Base-by-base conservation (phyloP, 2,113 vertebrate genomes). In the Eubucco bourcierii region DNA sequence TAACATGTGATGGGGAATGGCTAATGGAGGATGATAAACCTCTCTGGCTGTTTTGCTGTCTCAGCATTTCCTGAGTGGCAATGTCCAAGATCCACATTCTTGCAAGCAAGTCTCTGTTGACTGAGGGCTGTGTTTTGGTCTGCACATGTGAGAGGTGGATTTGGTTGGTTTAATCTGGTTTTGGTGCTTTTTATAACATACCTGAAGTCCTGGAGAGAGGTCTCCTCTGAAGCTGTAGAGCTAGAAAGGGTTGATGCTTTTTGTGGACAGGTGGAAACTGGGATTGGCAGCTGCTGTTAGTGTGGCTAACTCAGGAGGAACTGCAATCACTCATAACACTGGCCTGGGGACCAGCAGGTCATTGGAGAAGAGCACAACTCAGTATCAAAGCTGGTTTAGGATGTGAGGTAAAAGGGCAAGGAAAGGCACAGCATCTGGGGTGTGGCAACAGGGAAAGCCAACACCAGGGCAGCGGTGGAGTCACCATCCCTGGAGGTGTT, bases 41-140 rank as follows among this genome's bases (percentile, higher is more conserved):
- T 95, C 91, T 94, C 93, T 59, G 80, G 65, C 39, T 72, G n/a
- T 83, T 92, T 65, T 70, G 78, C 33, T 86, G 17, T 84, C 93
- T 75, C 79, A 85, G 53, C 16, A 73, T 68, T 80, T 94, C 55
- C 61, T 70, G 29, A 31, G 16, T 78, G 27, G 21, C 58, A 87
- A 13, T 31, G 44, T 3, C 16, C 16, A 28, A 64, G n/a, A 75
- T 66, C 6, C 18, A 28, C 46, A 25, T 68, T 61, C 58, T 68
- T 70, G 34, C 46, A 90, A 85, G 46, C 4, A 75, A 50, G 41
- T 41, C 41, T 41, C 15, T 41, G 44, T 7, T 46, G 44, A 18
- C 44, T 46, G 44, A 46, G 44, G 44, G 44, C 16, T 46, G 44
- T 46, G 15, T 17, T 17, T 18, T 4, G 18, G 37, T 39, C 47